A percentile compares a stretch with the other conserved stretches of the same genome.
Evolutionary conservation across 1,140 invertebrate genomes (phyloP).

Genomic region (Pentalonia nigronervosa): DNA sequence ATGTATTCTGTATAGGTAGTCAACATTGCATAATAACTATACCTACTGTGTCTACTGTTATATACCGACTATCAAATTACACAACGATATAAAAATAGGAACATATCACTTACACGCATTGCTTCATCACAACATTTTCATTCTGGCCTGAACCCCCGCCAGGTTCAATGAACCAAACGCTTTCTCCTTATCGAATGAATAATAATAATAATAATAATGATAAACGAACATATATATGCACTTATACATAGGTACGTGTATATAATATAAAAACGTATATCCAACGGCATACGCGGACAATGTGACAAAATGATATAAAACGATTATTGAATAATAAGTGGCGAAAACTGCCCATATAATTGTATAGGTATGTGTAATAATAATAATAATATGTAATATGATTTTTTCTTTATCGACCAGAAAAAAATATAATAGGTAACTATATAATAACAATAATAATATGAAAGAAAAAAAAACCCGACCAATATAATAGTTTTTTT

Average conservation of each 20-base stretch:
- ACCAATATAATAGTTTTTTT: neutral
- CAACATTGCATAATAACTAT: conserved; percentile 26
- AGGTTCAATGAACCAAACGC: conserved; percentile 56
- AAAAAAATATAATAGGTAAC: conserved; percentile 1
- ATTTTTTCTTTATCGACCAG: neutral
- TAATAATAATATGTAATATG: neutral
- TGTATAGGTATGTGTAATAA: neutral
- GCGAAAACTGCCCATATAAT: neutral
- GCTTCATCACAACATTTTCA: conserved; percentile 51
- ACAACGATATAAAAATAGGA: conserved; percentile 39
- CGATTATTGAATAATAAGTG: conserved; percentile 44
- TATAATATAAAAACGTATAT: neutral
- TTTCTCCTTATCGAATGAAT: conserved; percentile 43
- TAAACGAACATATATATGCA: neutral
- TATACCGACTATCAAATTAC: conserved; percentile 42
- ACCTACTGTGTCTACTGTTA: neutral
- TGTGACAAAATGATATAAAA: conserved; percentile 41
- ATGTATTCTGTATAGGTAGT: neutral
- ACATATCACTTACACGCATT: conserved; percentile 29
- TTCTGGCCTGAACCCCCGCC: conserved; percentile 42
- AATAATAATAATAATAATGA: conserved; percentile 10
- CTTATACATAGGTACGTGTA: neutral
- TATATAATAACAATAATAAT: neutral
- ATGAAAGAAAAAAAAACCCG: neutral
- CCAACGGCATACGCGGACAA: neutral